A percentile compares a stretch with the other conserved stretches of the same genome.
Conservation (phyloP, 64 coral and sea anemone genomes). For the Anthopleura sola region DNA sequence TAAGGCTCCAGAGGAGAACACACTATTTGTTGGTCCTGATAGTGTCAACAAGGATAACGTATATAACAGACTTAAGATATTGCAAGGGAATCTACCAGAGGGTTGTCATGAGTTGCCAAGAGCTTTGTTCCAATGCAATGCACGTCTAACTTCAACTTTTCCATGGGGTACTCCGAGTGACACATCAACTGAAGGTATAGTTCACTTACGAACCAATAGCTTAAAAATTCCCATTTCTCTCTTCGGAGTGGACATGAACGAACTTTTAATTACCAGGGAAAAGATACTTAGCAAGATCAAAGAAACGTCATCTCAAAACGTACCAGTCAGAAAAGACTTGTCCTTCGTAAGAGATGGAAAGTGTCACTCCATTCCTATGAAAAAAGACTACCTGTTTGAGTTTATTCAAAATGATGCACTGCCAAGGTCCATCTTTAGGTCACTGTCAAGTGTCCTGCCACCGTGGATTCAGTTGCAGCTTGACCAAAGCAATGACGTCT, state of each 20-base stretch:
- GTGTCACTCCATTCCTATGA: background rate
- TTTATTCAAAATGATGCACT: constrained; percentile 41
- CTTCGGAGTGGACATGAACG: background rate
- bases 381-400: background rate
- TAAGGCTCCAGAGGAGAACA: constrained; percentile 22
- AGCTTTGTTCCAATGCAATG: background rate
- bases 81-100: constrained; percentile 11
- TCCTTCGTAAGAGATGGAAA: constrained; percentile 2
- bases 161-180: constrained; percentile 7
- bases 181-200: constrained; percentile 29
- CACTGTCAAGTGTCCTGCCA: constrained; percentile 13
- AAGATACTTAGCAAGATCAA: background rate
- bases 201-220: constrained; percentile 16
- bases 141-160: constrained; percentile 31
- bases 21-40: background rate
- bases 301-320: background rate
- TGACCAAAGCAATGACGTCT: background rate
- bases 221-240: constrained; percentile 31
- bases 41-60: constrained; percentile 15
- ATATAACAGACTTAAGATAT: background rate
- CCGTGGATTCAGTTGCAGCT: constrained; percentile 18
- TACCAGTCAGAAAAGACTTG: background rate
- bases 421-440: constrained; percentile 6
- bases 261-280: background rate
- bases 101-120: constrained; percentile 45